Conservation (phyloP, 2,113 vertebrate species). For the Bujurquina vittata region DNA sequence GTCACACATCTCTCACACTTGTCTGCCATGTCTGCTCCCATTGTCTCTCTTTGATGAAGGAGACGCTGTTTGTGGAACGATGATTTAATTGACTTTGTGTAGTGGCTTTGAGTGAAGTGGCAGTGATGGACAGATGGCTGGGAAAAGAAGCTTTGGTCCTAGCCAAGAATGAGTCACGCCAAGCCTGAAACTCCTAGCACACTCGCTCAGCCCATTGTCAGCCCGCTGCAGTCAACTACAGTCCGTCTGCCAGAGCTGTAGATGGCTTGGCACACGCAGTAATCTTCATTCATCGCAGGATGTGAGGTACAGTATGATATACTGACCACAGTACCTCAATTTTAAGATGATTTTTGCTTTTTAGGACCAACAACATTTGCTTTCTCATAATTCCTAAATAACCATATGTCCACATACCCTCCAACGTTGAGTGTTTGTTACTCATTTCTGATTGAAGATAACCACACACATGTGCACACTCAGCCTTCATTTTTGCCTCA, state of each 20-base stretch:
- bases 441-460: not conserved
- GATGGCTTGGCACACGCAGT: constrained; percentile 41
- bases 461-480: too few species aligned
- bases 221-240: constrained; percentile 46
- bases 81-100: constrained; percentile 66
- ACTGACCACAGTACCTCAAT: constrained; percentile 10
- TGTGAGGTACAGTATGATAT: constrained; percentile 7
- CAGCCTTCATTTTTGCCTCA: too few species aligned
- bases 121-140: constrained; percentile 73
- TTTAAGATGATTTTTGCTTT: not conserved
- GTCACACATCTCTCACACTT: constrained; percentile 31
- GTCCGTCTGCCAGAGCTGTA: constrained; percentile 38
- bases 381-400: not conserved
- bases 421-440: not conserved
- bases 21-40: constrained; percentile 47
- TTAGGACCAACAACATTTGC: not conserved
- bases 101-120: constrained; percentile 50
- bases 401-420: not conserved
- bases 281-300: constrained; percentile 36
- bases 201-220: constrained; percentile 57
- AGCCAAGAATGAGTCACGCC: constrained; percentile 63
- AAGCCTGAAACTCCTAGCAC: constrained; percentile 47
- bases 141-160: constrained; percentile 40
- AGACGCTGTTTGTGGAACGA: constrained; percentile 34
- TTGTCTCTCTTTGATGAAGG: constrained; percentile 47